Percentiles rank a stretch among this genome's conserved stretches.
These are phyloP conservation scores for Bilobella aurantiaca DNA, from an alignment of 1,140 invertebrate genomes.

Conservation along the genomic window DNA sequence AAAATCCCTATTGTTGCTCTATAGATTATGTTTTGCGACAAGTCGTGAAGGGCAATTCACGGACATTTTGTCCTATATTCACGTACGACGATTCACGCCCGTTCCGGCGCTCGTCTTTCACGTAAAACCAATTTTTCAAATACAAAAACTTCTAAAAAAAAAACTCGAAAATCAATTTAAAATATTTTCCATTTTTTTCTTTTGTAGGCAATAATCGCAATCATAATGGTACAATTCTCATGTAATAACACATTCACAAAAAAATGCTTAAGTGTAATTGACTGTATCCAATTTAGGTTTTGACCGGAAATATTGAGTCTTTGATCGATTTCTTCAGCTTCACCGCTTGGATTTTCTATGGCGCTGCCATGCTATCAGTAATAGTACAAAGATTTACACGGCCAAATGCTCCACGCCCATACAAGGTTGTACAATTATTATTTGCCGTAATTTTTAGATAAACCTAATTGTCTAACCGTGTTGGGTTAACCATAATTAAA, in stretches of 20 bases:
- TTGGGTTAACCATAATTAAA: not conserved
- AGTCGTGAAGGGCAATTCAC: constrained; percentile 87
- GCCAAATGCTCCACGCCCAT: constrained; percentile 38
- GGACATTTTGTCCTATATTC: constrained; percentile 85
- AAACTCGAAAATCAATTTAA: not conserved
- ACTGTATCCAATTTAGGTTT: too few species aligned
- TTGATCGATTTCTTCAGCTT: constrained; percentile 49
- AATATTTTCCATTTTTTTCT: too few species aligned
- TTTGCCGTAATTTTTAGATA: not conserved
- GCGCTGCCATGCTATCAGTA: constrained; percentile 42
- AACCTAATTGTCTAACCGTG: not conserved
- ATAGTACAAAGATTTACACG: constrained; percentile 42
- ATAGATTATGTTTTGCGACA: constrained; percentile 82
- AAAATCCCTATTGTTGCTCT: constrained; percentile 18
- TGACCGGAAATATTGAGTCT: constrained; percentile 43
- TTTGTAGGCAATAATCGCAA: not conserved
- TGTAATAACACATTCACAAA: too few species aligned
- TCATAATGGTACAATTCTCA: too few species aligned
- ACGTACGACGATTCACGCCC: constrained; percentile 79
- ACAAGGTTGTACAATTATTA: constrained; percentile 33
- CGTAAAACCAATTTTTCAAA: constrained; percentile 48
- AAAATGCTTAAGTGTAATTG: too few species aligned
- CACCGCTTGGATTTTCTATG: constrained; percentile 48
- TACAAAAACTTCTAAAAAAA: not conserved
- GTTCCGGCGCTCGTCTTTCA: constrained; percentile 93